Evolutionary conservation across 1,140 invertebrate genomes (phyloP).

Genomic region (Spodoptera litura): DNA sequence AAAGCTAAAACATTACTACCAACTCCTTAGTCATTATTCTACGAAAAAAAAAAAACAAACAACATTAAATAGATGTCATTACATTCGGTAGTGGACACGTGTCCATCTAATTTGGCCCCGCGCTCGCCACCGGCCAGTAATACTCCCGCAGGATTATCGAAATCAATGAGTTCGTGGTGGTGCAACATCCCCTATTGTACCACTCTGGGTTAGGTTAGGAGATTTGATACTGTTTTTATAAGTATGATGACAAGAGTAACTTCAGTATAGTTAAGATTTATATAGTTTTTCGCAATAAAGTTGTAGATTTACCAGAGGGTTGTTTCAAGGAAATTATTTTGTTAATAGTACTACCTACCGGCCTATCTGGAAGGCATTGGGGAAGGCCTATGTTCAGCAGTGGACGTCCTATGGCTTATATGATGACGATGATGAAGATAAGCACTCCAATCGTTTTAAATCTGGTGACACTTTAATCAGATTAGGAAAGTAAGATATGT

Average conservation of each 20-base stretch:
- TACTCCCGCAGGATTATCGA: conserved; percentile 68
- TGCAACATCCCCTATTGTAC: background rate
- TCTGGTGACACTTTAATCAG: no score
- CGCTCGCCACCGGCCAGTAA: conserved; percentile 59
- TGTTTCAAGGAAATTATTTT: no score
- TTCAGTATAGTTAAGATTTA: no score
- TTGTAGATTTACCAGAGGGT: no score
- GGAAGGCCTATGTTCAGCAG: no score
- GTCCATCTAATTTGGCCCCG: conserved; percentile 56
- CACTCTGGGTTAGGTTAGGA: background rate
- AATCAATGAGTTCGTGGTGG: conserved; percentile 66
- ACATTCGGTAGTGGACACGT: conserved; percentile 42
- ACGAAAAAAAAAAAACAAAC: background rate
- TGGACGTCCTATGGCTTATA: no score
- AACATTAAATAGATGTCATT: conserved; percentile 20
- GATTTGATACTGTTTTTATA: background rate
- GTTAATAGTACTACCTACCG: no score
- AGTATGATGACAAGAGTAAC: background rate
- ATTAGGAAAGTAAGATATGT: no score
- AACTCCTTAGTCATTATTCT: background rate
- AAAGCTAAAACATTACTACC: background rate
- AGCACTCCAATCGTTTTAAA: no score
- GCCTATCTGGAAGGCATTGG: no score
- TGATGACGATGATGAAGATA: no score
- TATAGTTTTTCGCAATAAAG: no score